These are phyloP conservation scores for Sinocyclocheilus anshuiensis DNA, from an alignment of 2,113 vertebrate species.

Conservation along the genomic window DNA sequence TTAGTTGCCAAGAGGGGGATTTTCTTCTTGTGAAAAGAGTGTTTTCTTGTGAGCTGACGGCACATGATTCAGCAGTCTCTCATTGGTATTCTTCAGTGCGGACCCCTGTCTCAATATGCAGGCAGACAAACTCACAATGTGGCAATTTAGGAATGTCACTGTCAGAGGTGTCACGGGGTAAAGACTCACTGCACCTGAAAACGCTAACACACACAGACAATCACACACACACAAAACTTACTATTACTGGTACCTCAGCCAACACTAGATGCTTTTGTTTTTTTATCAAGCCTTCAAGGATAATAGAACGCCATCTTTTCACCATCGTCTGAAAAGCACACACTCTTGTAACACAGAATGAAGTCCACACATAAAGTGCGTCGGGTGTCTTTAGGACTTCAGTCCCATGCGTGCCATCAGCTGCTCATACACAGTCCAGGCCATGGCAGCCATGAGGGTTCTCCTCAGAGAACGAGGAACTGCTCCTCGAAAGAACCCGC, in stretches of 20 bases:
- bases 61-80: slow-evolving; percentile 11
- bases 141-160: slow-evolving; percentile 53
- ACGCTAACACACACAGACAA: slow-evolving; percentile 43
- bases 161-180: slow-evolving; percentile 33
- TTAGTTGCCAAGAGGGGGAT: neutral
- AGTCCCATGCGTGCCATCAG: slow-evolving; percentile 97
- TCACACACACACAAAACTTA: slow-evolving; percentile 53
- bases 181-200: slow-evolving; percentile 49
- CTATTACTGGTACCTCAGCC: neutral
- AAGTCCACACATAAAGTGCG: neutral
- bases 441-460: slow-evolving; percentile 98
- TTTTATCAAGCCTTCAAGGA: neutral
- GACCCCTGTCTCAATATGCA: neutral
- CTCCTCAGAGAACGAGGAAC: slow-evolving; percentile 89
- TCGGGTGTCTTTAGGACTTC: slow-evolving; percentile 81
- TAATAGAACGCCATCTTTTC: neutral
- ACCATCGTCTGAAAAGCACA: neutral
- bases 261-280: neutral
- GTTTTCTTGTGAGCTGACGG: slow-evolving; percentile 7
- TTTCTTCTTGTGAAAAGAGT: neutral
- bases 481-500: slow-evolving; percentile 88
- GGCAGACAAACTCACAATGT: slow-evolving; percentile 48
- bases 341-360: neutral
- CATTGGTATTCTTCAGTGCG: slow-evolving; percentile 6
- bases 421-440: slow-evolving; percentile 96